phyloP scores from a whole-genome alignment of 2,113 vertebrate genomes.

The Cyanistes caeruleus region DNA sequence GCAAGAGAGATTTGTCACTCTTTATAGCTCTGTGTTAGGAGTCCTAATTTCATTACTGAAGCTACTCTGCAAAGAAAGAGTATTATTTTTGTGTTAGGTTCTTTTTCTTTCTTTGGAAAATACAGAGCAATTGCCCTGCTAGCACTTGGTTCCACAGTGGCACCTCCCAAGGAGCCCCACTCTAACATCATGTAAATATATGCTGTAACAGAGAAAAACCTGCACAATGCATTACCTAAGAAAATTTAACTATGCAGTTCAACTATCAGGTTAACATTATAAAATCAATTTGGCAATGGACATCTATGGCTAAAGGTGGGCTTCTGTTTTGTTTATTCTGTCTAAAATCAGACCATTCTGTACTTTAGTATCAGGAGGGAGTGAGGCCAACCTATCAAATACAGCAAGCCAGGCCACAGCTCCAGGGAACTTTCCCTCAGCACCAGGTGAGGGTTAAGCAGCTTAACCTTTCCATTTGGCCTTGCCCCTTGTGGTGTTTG shows the following conservation, averaged over 20 bases:
- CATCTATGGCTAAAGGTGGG: background rate
- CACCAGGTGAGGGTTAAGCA: background rate
- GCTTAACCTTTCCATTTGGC: background rate
- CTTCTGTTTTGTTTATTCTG: background rate
- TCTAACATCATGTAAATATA: background rate
- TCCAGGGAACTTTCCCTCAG: background rate
- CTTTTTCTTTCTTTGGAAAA: background rate
- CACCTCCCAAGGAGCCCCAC: background rate
- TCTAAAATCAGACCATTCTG: background rate
- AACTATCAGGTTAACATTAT: background rate
- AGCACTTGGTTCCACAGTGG: background rate
- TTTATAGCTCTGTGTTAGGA: conserved; percentile 46
- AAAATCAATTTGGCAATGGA: background rate
- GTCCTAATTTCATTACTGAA: conserved; percentile 53
- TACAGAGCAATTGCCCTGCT: background rate
- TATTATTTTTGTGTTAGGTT: conserved; percentile 43
- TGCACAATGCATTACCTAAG: background rate
- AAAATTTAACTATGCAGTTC: background rate
- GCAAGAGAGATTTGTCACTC: conserved; percentile 50
- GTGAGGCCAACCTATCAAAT: background rate
- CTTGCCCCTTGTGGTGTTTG: background rate
- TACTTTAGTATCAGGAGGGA: background rate
- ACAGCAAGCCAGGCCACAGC: background rate
- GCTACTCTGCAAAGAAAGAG: background rate
- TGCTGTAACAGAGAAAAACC: background rate